Conservation (phyloP, 2,888 invertebrate species). For the Drosophila pegasa region DNA sequence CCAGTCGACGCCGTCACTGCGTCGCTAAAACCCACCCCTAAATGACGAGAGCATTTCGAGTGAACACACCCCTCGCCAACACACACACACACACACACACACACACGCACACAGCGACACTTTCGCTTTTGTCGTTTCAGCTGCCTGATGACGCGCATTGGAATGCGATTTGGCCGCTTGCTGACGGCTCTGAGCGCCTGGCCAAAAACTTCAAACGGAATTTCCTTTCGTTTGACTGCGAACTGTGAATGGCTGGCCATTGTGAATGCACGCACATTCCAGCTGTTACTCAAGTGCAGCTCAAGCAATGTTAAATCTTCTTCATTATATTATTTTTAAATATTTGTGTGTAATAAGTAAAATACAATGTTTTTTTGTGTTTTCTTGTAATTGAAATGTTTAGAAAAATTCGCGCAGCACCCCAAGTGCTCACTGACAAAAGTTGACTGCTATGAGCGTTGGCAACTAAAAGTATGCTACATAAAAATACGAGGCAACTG, state of each 20-base stretch:
- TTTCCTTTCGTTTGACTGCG: slow-evolving; percentile 82
- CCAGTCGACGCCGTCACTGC: slow-evolving; percentile 32
- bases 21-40: slow-evolving; percentile 74
- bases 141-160: slow-evolving; percentile 52
- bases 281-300: not conserved
- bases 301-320: too few relatives aligned
- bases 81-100: slow-evolving; percentile 18
- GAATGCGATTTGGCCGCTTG: slow-evolving; percentile 51
- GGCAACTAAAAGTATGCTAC: not conserved
- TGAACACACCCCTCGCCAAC: slow-evolving; percentile 71
- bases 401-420: not conserved
- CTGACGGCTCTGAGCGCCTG: slow-evolving; percentile 75
- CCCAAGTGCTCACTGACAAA: not conserved
- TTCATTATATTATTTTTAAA: not conserved
- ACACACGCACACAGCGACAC: slow-evolving; percentile 25
- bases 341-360: not conserved
- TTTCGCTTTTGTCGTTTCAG: slow-evolving; percentile 58
- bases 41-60: slow-evolving; percentile 31
- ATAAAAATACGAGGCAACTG: not conserved
- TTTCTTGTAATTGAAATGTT: not conserved
- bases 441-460: not conserved
- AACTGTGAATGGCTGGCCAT: slow-evolving; percentile 12
- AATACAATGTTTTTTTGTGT: not conserved
- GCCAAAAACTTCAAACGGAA: slow-evolving; percentile 82
- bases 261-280: slow-evolving; percentile 12